Conservation (phyloP, 2,888 invertebrate species). For the Tigriopus californicus region DNA sequence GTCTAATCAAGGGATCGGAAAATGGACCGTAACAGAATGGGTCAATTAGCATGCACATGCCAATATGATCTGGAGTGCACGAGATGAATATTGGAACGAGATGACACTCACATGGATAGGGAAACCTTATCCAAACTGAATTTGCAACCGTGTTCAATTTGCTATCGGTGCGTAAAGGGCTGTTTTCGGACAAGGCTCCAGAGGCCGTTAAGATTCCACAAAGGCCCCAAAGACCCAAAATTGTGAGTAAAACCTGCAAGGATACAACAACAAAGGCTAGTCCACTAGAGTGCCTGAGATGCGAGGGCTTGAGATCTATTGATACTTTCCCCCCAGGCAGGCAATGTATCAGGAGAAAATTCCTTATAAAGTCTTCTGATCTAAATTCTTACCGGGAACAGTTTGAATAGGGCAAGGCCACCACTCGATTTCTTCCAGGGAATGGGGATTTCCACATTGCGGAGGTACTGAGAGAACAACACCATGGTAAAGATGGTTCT, state of each 20-base stretch:
- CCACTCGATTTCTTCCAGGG: slow-evolving; percentile 16
- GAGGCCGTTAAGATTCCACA: slow-evolving; percentile 48
- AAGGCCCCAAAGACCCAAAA: slow-evolving; percentile 53
- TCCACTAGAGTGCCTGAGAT: no score
- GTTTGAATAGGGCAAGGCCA: slow-evolving; percentile 18
- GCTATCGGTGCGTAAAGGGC: slow-evolving; percentile 50
- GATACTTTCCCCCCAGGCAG: no score
- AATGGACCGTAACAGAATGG: no score
- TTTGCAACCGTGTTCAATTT: slow-evolving; percentile 47
- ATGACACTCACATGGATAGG: slow-evolving; percentile 45
- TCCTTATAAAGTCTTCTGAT: background rate
- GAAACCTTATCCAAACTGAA: slow-evolving; percentile 58
- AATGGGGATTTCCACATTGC: slow-evolving; percentile 41
- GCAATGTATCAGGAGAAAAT: no score
- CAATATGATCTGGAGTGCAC: no score
- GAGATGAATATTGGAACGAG: no score
- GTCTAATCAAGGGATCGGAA: background rate
- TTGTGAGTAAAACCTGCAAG: slow-evolving; percentile 48
- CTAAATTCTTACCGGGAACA: slow-evolving; percentile 20
- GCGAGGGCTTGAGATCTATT: no score
- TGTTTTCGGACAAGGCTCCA: slow-evolving; percentile 41
- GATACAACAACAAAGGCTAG: background rate
- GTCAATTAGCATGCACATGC: background rate
- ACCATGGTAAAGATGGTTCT: slow-evolving; percentile 55
- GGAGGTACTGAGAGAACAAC: slow-evolving; percentile 57